These are phyloP conservation scores for Cheirogaleus medius DNA, from an alignment of 2,113 vertebrate species.

Conservation along the genomic window DNA sequence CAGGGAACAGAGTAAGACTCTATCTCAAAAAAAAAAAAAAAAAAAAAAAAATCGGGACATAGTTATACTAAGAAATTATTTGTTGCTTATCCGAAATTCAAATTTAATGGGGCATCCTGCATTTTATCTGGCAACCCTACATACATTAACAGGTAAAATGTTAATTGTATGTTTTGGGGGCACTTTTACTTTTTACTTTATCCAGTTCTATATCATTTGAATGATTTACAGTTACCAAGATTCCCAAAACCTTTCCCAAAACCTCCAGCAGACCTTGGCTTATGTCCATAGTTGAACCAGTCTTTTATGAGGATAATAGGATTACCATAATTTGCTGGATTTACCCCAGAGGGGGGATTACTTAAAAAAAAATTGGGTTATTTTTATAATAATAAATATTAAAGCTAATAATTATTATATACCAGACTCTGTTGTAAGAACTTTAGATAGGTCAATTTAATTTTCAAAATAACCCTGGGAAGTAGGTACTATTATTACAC, in stretches of 20 bases:
- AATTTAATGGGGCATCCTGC: neutral
- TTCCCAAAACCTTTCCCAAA: neutral
- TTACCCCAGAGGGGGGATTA: neutral
- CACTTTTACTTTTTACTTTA: neutral
- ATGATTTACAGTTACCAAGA: neutral
- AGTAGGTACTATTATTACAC: neutral
- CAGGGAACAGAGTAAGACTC: too few relatives aligned
- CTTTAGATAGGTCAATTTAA: neutral
- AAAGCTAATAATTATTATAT: neutral
- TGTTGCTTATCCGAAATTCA: neutral
- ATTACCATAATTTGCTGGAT: neutral
- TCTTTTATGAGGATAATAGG: neutral
- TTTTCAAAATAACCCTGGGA: slow-evolving; percentile 25
- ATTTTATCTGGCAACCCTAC: neutral
- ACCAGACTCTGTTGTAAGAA: neutral
- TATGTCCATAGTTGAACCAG: neutral
- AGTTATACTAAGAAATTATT: neutral
- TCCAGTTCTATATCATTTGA: neutral
- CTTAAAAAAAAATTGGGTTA: neutral
- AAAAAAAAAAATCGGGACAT: neutral
- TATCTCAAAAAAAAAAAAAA: too few relatives aligned
- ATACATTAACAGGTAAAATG: neutral
- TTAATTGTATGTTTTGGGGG: neutral
- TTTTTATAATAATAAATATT: neutral
- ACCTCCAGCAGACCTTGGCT: neutral